Base-by-base conservation (phyloP, 2,888 invertebrate species). In the Dendrolimus houi region DNA sequence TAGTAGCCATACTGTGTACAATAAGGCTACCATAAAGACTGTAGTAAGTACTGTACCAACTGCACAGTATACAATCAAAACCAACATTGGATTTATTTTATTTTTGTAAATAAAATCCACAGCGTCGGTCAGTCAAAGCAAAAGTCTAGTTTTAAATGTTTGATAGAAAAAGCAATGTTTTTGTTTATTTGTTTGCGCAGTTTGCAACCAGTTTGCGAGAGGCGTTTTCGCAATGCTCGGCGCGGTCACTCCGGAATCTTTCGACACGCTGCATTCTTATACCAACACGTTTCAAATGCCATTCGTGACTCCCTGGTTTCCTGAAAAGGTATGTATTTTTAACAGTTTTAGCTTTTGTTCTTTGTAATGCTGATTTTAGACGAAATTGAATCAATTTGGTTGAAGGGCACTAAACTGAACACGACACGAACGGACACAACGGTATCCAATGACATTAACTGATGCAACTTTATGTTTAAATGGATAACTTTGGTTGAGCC, bases 281-380 rank as follows among this genome's bases (percentile, higher is more conserved):
- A 95, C 96, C 74, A 97, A 97, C 85, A 96, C 97, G 52, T 98
- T 97, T 81, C 96, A 97, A 87, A 96, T 97, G 95, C 97, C 97
- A 40, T 97, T 97, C 81, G 94, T 97, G 65, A 97, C 97, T 55
- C 97, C 97, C 7, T 97, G 96, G 96, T 97, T 97, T 79, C 97
- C 97, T 1, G 97, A 97, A 85, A 97, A 97, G 93, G 96, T 96
- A 72, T 60, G 66, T 60, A 59, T 55, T 54, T 52, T 57, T 54
- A 8, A 13, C 42, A 53, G 53, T 53, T 54, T 12, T 40, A 54
- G 41, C 29, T 29, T 29, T 29, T 29, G 29, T 6, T 29, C 3
- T 29, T 29, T 29, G 3, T 29, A 29, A 29, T 29, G 6, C 3
- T 29, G 3, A 29, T 29, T 29, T 29, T 29, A 29, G 29, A 29